Base-by-base conservation (phyloP, 2,888 invertebrate genomes). In the Phaedon cochleariae region DNA sequence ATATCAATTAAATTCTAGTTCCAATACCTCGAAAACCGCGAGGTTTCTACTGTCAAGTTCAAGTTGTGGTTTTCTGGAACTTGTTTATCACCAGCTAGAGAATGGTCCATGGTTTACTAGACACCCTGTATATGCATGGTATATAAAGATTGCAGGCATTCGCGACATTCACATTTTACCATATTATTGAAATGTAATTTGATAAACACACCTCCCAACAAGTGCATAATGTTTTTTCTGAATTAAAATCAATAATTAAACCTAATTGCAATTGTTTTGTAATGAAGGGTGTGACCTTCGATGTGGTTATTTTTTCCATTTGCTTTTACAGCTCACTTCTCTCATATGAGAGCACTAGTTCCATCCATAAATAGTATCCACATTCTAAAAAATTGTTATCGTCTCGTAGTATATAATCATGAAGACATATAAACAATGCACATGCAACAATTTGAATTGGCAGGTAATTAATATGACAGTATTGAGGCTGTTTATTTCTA, bases 241-340 rank as follows among this genome's bases (percentile, higher is more conserved):
- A 57, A 59, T 52, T 57, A 22, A 53, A 61, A 41, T 31, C 37
- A 34, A 45, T 61, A 59, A 62, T 62, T 63, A 63, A 34, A 45
- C 12, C 15, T 68, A 68, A 65, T 65, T 60, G 52, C 53, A 49
- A 62, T 68, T 62, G 62, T 68, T 61, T 46, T 59, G 46, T 68
- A 68, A 67, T 64, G 64, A 68, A 68, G 68, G 68, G 68, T 68
- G 68, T 68, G 59, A 54, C 68, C 68, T 68, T 68, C 59, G 29
- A 48, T 41, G 41, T 3, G 7, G 12, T 18, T 15, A 45, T 57
- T 26, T 55, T 41, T 55, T 21, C 55, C n/a, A 41, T 15, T 41
- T 52, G 46, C 20, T 46, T 46, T 6, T 2, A 3, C 15, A 4
- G 18, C 5, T 55, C 26, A 46, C 7, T 41, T 55, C 20, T 21